Evolutionary conservation across 2,888 invertebrate genomes (phyloP), one percentile per base, ranked within the genome.

Genomic region (Trachelus stipa): DNA sequence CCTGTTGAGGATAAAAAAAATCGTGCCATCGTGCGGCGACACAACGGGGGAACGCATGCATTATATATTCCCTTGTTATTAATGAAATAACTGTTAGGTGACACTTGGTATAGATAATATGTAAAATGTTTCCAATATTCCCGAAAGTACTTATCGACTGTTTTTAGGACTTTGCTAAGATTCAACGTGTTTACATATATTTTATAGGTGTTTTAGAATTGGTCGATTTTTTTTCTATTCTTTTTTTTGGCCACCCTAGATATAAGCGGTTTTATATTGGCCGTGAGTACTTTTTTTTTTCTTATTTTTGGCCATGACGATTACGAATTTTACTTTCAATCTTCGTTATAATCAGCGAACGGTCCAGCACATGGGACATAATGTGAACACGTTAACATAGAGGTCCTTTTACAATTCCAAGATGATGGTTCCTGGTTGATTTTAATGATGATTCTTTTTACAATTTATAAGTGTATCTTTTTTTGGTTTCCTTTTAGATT

Each of bases 61-160:
- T 87, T 87, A 87, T 85, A 85, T 71, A 87, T 84, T 89, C 87
- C 88, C 88, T 86, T 87, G 85, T 87, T 90, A 88, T 85, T 86
- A 85, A 87, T 87, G 84, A 85, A 87, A 87, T 88, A 88, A 86
- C 87, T 87, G 87, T 90, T 89, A 89, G 89, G 86, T 80, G 84
- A 83, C 86, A 87, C 85, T 85, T 87, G 85, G 85, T 87, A 88
- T 88, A 88, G 86, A 86, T 86, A 86, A 86, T 87, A 88, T 89
- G 88, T 90, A 88, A 88, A 87, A 87, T 87, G 88, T 90, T 90
- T 90, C 87, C 82, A 83, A 90, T 89, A 90, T 89, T 89, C 88
- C 89, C 87, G 88, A 90, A 90, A 90, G 90, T 90, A 90, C 90
- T 90, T 90, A 90, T 90, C 88, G 87, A 90, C 88, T 90, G 89